Conservation (phyloP, 2,113 vertebrate species). For the Pyrgilauda ruficollis region DNA sequence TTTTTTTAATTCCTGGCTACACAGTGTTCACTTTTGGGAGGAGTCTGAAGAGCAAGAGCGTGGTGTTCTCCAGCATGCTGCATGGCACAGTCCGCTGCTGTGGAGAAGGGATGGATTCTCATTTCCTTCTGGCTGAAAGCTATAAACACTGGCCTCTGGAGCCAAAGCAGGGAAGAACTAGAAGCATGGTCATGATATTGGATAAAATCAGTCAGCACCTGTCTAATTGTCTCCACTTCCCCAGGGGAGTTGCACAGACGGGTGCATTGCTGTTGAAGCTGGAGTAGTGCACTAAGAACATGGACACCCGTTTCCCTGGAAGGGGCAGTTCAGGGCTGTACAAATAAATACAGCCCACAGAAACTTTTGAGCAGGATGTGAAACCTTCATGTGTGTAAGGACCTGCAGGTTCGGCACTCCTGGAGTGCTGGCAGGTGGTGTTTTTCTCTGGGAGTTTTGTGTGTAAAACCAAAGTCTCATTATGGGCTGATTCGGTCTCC, state of each 20-base stretch:
- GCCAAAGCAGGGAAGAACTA: neutral
- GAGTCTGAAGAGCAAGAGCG: rapidly evolving
- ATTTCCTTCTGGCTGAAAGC: neutral
- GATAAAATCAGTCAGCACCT: neutral
- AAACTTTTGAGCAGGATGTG: neutral
- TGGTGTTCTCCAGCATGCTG: neutral
- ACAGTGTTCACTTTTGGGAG: neutral
- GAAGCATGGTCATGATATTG: neutral
- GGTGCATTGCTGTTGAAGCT: neutral
- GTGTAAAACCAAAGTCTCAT: neutral
- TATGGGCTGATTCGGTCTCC: neutral
- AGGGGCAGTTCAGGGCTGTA: neutral
- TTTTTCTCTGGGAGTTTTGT: neutral
- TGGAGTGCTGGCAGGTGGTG: rapidly evolving
- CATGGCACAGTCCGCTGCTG: neutral
- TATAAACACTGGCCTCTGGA: neutral
- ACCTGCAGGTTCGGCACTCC: neutral
- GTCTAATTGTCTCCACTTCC: neutral
- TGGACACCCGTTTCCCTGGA: rapidly evolving
- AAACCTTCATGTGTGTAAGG: neutral
- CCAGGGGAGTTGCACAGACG: neutral
- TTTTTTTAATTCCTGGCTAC: neutral
- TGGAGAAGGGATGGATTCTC: neutral
- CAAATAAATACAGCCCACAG: neutral
- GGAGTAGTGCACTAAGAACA: rapidly evolving